Evolutionary conservation across 2,113 vertebrate genomes (phyloP).

Genomic region (Embiotoca jacksoni): DNA sequence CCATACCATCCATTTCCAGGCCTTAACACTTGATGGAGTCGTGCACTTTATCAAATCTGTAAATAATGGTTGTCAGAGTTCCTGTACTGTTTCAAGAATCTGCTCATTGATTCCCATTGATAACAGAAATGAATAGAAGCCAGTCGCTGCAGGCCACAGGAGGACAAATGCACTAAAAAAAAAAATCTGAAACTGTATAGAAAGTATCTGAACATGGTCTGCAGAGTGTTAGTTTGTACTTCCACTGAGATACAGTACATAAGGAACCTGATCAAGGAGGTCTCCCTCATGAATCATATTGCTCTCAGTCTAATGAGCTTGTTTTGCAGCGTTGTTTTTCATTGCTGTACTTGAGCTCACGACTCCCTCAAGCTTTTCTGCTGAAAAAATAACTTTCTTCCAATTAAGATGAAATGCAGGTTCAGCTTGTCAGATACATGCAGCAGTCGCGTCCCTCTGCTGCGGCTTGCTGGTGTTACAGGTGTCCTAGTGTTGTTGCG

Average conservation of each 20-base stretch:
- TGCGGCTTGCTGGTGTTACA: constrained; percentile 18
- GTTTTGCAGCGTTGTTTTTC: constrained; percentile 29
- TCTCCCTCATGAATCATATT: constrained; percentile 61
- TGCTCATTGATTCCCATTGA: no score
- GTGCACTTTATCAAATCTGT: not conserved
- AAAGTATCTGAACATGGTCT: not conserved
- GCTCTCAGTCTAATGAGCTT: constrained; percentile 45
- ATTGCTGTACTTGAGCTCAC: constrained; percentile 26
- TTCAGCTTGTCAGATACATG: constrained; percentile 45
- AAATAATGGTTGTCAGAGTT: not conserved
- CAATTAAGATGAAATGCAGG: constrained; percentile 51
- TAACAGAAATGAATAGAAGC: no score
- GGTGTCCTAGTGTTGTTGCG: constrained; percentile 26
- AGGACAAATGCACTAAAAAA: no score
- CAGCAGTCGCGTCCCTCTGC: not conserved
- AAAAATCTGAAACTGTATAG: not conserved
- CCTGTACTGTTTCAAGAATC: no score
- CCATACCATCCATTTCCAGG: not conserved
- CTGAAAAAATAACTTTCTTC: constrained; percentile 13
- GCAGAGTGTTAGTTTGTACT: not conserved
- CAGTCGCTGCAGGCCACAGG: not conserved
- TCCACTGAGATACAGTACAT: no score
- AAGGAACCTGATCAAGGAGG: constrained; percentile 20
- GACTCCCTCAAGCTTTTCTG: constrained; percentile 33
- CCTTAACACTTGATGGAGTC: not conserved